A percentile compares a stretch with the other conserved stretches of the same genome.
Evolutionary conservation across 2,797 vertebrate genomes (phyloP).

Genomic region (Mormyrus proboscirostris): DNA sequence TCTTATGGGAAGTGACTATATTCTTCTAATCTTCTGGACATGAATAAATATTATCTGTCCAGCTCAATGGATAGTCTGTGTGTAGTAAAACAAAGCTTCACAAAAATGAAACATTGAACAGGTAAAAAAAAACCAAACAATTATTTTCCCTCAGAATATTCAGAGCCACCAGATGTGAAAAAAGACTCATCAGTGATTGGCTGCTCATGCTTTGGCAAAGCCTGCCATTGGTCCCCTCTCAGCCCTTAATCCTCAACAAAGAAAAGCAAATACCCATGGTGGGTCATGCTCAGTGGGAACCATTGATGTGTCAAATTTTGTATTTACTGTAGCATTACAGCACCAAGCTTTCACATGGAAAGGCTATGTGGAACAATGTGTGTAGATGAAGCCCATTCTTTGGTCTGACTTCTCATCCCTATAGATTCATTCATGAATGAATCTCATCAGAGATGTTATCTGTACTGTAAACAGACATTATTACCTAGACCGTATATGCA

Average conservation of each 20-base stretch:
- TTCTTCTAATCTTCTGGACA: not conserved
- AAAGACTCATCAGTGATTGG: not conserved
- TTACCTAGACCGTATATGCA: not conserved
- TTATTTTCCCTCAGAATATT: not conserved
- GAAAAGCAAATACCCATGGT: not conserved
- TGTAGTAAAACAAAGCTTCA: not conserved
- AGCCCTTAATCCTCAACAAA: not conserved
- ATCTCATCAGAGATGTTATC: not conserved
- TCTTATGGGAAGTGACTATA: not conserved
- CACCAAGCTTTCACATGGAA: not conserved
- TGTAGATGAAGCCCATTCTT: not conserved
- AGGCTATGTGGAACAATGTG: not conserved
- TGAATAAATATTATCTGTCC: not conserved
- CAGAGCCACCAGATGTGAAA: not conserved
- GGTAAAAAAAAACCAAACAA: not conserved
- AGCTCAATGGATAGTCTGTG: not conserved
- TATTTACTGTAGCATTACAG: not conserved
- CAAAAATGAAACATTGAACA: not conserved
- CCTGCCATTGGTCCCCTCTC: not conserved
- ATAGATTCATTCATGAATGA: not conserved
- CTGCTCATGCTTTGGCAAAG: not conserved
- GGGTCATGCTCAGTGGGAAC: not conserved
- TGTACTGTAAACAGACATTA: not conserved
- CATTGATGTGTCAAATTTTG: not conserved
- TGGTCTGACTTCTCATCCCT: not conserved